Percentiles rank a stretch among this genome's conserved stretches.
phyloP scores from a whole-genome alignment of 35 echinoderm and acorn worm genomes.

The Ptychodera flava region DNA sequence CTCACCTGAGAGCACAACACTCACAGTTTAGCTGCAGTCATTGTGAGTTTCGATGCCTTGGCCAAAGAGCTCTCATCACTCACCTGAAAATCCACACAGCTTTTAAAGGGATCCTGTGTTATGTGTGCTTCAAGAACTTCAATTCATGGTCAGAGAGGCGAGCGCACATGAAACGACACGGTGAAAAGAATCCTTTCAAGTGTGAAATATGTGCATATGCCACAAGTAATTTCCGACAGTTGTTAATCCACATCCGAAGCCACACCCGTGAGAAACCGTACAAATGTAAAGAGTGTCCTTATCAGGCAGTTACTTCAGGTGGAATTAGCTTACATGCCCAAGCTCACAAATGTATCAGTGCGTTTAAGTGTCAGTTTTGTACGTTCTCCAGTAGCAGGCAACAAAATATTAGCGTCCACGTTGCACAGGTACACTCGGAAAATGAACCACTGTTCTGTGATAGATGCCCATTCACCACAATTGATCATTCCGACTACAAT shows the following conservation, averaged over 20 bases:
- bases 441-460: background rate
- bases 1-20: conserved; percentile 56
- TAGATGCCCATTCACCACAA: background rate
- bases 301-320: background rate
- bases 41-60: background rate
- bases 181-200: conserved; percentile 79
- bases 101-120: conserved; percentile 53
- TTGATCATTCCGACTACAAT: background rate
- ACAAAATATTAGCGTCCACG: background rate
- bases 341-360: background rate
- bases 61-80: background rate
- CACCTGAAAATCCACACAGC: conserved; percentile 68
- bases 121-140: conserved; percentile 38
- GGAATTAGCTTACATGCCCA: background rate
- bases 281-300: background rate
- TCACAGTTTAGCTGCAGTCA: background rate
- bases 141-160: conserved; percentile 46
- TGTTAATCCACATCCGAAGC: conserved; percentile 51
- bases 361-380: background rate
- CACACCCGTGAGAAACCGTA: conserved; percentile 45
- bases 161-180: conserved; percentile 74
- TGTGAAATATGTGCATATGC: conserved; percentile 54
- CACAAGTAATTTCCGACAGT: conserved; percentile 30
- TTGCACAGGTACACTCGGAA: background rate
- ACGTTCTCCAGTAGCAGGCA: background rate